Evolutionary conservation across 1,140 invertebrate species (phyloP).

Genomic region (Leptopilina boulardi): DNA sequence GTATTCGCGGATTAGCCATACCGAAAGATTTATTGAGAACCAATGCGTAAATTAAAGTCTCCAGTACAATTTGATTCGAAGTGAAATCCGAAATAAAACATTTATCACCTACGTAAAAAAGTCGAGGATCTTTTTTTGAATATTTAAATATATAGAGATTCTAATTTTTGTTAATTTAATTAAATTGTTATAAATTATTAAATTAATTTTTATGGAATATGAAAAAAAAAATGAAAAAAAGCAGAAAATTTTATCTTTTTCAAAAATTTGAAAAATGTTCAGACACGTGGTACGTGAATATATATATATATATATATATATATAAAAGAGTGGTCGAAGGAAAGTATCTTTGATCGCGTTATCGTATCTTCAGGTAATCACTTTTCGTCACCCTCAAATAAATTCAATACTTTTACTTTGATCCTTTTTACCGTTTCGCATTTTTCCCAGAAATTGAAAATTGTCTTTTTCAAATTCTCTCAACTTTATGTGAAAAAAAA

Average conservation of each 20-base stretch:
- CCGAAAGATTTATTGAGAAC: neutral
- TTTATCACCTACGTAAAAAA: neutral
- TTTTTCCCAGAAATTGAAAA: neutral
- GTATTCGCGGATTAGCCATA: neutral
- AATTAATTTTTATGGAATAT: too few species aligned
- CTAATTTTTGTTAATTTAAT: too few species aligned
- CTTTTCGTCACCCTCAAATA: slow-evolving; percentile 40
- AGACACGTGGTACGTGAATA: slow-evolving; percentile 51
- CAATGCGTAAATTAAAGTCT: slow-evolving; percentile 22
- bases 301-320: too few species aligned
- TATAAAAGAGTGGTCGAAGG: slow-evolving; percentile 53
- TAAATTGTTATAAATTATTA: too few species aligned
- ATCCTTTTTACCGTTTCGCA: slow-evolving; percentile 21
- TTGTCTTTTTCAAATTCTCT: neutral
- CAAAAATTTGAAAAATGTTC: neutral
- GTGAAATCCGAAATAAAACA: neutral
- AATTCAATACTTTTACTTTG: slow-evolving; percentile 58
- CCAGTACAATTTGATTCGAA: neutral
- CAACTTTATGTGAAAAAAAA: neutral
- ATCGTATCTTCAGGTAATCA: slow-evolving; percentile 57
- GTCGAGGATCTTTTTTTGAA: neutral
- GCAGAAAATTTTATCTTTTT: neutral
- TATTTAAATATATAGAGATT: neutral
- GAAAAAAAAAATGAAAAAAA: too few species aligned
- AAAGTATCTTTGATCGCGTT: slow-evolving; percentile 61